Conservation (phyloP, 2,797 vertebrate genomes). For the Heliangelus exortis region DNA sequence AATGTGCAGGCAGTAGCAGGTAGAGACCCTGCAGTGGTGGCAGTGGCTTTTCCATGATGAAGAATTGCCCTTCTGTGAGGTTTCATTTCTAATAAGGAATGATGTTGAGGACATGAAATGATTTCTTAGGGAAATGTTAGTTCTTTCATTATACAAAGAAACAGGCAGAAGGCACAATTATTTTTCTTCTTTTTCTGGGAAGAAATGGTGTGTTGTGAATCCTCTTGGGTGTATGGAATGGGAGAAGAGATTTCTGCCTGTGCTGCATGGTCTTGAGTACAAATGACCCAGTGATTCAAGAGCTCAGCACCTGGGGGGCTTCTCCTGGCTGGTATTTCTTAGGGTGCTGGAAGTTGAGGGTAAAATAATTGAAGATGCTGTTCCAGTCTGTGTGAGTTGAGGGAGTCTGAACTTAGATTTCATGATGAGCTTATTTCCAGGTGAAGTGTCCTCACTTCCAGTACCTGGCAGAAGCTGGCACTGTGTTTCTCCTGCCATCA, state of each 20-base stretch:
- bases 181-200: neutral
- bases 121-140: neutral
- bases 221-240: neutral
- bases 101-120: neutral
- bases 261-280: neutral
- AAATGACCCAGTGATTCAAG: neutral
- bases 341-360: neutral
- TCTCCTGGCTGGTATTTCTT: neutral
- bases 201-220: neutral
- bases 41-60: conserved; percentile 1
- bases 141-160: conserved; percentile 10
- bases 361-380: neutral
- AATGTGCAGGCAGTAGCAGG: conserved; percentile 55
- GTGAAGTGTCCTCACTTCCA: neutral
- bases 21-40: conserved; percentile 11
- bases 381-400: neutral
- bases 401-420: neutral
- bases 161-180: neutral
- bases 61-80: conserved; percentile 29
- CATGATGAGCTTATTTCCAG: neutral
- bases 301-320: neutral
- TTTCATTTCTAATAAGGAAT: conserved; percentile 10
- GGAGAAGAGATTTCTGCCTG: neutral
- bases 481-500: neutral
- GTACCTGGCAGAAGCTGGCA: neutral